Evolutionary conservation across 2,797 vertebrate species (phyloP), one percentile per base, ranked within the genome.

Genomic region (Sorex maritimensis): DNA sequence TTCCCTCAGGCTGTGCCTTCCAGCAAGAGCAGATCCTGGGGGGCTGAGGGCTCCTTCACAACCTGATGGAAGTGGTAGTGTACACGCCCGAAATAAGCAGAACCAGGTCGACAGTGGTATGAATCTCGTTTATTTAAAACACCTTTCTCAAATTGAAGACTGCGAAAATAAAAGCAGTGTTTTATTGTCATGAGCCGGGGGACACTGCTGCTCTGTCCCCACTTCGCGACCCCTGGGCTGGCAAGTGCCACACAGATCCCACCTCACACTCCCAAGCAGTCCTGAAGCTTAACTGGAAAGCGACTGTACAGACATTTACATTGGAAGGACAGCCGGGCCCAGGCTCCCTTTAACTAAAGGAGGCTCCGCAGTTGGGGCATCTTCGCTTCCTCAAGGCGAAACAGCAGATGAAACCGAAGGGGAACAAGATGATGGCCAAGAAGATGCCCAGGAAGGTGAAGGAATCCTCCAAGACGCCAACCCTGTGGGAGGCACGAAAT

Each of bases 361-460:
- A 99, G 86, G 99, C 99, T 82, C 99, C 99, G 84, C 99, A 99
- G 98, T 99, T 99, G 73, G 99, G 99, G 97, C 99, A 99, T 97
- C 99, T 98, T 97, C 99, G 99, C 98, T 99, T 99, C 96, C 99
- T 99, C 98, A 99, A 98, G 6, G 99, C 99, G 17, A 99, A 99
- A 96, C 99, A 99, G 98, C 99, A 99, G 95, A 99, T 99, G 97
- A 99, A 99, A 81, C 99, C 99, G 91, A 99, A 98, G 7, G 99
- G 99, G 96, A 99, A 99, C 98, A 99, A 99, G 94, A 99, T 98
- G 97, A 99, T 99, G 98, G 99, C 99, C 96, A 99, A 98, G 93
- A 99, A 95, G 98, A 99, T 99, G 81, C 99, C 99, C 86, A 99
- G 98, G 94, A 99, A 99, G 95, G 99, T 99, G 98, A 99, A 99